Evolutionary conservation across 2,797 vertebrate species (phyloP), one percentile per base, ranked within the genome.

Genomic region (Rallus crepitans): DNA sequence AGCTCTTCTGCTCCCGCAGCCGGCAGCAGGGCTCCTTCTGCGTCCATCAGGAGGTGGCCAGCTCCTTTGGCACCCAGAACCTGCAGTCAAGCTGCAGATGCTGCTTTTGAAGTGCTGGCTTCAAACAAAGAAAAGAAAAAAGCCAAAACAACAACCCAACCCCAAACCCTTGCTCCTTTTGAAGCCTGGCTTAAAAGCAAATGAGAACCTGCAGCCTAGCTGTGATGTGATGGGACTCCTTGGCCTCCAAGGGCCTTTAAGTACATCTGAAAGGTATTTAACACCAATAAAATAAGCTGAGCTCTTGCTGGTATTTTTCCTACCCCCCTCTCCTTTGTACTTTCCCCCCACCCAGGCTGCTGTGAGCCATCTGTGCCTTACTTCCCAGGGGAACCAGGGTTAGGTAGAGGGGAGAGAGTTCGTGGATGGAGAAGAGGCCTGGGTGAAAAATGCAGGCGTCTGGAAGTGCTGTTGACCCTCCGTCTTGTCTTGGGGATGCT

Each of bases 181-280:
- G 96, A 96, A 89, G 95, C 45, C 78, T 57, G 33, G 66, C 83
- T 96, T 94, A 84, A 93, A 96, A 94, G 90, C 81, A 96, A 97
- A 96, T 92, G 86, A 94, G 92, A 96, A 96, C 93, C 94, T 96
- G 88, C 70, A 96, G 85, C 72, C 69, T 73, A 40, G 40, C 40
- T 92, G 84, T 80, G 78, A 86, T 45, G 42, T 69, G 90, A 95
- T 82, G 70, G 86, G 90, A 87, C 60, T 89, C 42, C 83, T 70
- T 0, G 0, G 94, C 88, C 66, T 95, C 84, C 83, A 90, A 88
- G 47, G 88, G 66, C 81, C 81, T 90, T 93, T 85, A 89, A 84
- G 75, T 77, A 87, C 93, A 96, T 92, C 93, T 95, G 94, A 96
- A 96, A 97, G 78, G 71, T 83, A 89, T 97, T 96, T 97, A 95